Conservation (phyloP, 2,797 vertebrate species). For the Delichon dasypus region DNA sequence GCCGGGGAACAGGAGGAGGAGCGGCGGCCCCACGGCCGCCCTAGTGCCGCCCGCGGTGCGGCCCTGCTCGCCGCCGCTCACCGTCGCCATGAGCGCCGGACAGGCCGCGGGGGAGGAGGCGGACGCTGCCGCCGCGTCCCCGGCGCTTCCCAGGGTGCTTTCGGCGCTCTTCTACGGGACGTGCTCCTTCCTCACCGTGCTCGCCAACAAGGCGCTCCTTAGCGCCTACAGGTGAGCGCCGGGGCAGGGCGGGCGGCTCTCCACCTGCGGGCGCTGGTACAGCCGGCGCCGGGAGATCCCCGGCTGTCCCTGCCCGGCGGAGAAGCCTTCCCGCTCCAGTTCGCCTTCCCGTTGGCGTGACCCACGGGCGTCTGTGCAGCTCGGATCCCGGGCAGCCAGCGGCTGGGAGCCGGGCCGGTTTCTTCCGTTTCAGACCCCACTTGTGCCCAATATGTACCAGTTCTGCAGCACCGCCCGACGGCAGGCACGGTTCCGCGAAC, state of each 20-base stretch:
- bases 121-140: neutral
- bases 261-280: neutral
- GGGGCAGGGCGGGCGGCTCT: neutral
- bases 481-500: neutral
- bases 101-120: neutral
- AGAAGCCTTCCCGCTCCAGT: accelerated
- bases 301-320: neutral
- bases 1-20: neutral
- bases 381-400: too few species aligned
- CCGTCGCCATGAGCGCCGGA: neutral
- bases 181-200: slow-evolving; percentile 85
- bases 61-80: neutral
- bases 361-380: accelerated
- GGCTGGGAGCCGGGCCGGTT: accelerated
- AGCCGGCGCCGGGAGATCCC: neutral
- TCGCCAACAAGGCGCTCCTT: slow-evolving; percentile 89
- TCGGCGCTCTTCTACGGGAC: slow-evolving; percentile 86
- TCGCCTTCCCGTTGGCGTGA: accelerated
- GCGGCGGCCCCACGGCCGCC: neutral
- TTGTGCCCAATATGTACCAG: accelerated
- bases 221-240: slow-evolving; percentile 86
- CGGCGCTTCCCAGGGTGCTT: slow-evolving; percentile 58
- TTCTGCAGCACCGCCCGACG: neutral
- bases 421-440: accelerated
- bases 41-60: neutral